Conservation (phyloP, 2,113 vertebrate genomes). For the Steatornis caripensis region DNA sequence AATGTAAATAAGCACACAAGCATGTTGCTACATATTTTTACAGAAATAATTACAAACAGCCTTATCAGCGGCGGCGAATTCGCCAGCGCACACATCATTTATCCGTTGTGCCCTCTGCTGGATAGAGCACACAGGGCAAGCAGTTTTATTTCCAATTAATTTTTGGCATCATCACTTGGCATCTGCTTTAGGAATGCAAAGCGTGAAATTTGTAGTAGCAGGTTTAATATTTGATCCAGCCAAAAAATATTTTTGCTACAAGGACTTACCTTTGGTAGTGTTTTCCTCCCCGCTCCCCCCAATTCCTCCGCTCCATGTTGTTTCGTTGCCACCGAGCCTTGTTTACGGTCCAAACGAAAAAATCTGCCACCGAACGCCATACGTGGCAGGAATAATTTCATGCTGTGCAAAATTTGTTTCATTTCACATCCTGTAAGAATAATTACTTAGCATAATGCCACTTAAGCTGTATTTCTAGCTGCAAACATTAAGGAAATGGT, state of each 20-base stretch:
- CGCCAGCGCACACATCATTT: conserved; percentile 17
- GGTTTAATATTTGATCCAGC: conserved; percentile 80
- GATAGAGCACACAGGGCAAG: conserved; percentile 63
- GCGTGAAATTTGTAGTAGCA: conserved; percentile 83
- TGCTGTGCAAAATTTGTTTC: conserved; percentile 77
- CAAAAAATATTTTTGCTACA: conserved; percentile 73
- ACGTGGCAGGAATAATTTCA: conserved; percentile 78
- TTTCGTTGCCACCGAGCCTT: conserved; percentile 52
- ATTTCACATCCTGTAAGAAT: conserved; percentile 79
- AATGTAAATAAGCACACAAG: conserved; percentile 70
- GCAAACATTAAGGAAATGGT: conserved; percentile 68
- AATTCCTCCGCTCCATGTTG: background rate
- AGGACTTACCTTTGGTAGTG: conserved; percentile 77
- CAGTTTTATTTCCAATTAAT: conserved; percentile 68
- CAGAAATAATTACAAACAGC: conserved; percentile 60
- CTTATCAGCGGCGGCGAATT: conserved; percentile 27
- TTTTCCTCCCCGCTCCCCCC: conserved; percentile 8
- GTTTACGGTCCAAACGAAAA: conserved; percentile 65
- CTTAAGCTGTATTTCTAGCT: conserved; percentile 77
- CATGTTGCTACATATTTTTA: conserved; percentile 73
- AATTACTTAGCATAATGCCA: conserved; percentile 81
- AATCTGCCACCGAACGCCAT: conserved; percentile 70
- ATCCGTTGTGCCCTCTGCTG: conserved; percentile 79
- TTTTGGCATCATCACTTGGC: conserved; percentile 74
- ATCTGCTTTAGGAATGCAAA: conserved; percentile 75